These are phyloP conservation scores for Lapara coniferarum DNA, from an alignment of 2,888 invertebrate genomes.

Conservation along the genomic window DNA sequence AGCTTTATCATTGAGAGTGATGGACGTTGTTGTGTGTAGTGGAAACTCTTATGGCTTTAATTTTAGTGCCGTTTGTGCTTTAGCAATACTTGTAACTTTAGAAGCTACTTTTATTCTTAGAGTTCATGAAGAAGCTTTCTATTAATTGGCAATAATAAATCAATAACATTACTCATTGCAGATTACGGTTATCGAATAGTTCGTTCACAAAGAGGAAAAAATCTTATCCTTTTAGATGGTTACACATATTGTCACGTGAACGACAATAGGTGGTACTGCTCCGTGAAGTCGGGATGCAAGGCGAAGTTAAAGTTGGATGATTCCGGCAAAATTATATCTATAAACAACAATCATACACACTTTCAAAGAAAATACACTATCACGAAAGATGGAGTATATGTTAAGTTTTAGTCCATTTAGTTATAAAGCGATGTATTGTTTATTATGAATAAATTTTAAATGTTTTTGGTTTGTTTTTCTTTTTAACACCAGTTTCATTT, in stretches of 20 bases:
- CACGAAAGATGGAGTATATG: neutral
- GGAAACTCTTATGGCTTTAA: too few relatives aligned
- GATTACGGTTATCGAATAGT: constrained; percentile 38
- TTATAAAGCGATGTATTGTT: too few relatives aligned
- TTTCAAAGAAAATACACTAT: constrained; percentile 29
- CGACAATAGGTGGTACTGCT: constrained; percentile 24
- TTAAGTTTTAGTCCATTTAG: neutral
- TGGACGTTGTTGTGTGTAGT: too few relatives aligned
- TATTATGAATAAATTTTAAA: too few relatives aligned
- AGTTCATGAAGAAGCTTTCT: neutral
- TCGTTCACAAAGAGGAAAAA: constrained; percentile 45
- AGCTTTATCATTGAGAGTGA: too few relatives aligned
- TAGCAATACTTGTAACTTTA: too few relatives aligned
- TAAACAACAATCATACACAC: constrained; percentile 36
- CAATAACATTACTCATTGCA: constrained; percentile 25
- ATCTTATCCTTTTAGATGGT: constrained; percentile 47
- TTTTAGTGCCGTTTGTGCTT: too few relatives aligned
- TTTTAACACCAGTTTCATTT: too few relatives aligned
- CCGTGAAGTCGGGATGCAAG: constrained; percentile 34
- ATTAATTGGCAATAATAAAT: too few relatives aligned
- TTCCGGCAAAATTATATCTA: constrained; percentile 28
- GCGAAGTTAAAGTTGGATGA: constrained; percentile 39
- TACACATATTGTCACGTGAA: constrained; percentile 44
- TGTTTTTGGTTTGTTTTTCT: too few relatives aligned
- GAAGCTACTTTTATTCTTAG: neutral